Evolutionary conservation across 2,888 invertebrate species (phyloP), one percentile per base, ranked within the genome.

Genomic region (Thymelicus acteon): DNA sequence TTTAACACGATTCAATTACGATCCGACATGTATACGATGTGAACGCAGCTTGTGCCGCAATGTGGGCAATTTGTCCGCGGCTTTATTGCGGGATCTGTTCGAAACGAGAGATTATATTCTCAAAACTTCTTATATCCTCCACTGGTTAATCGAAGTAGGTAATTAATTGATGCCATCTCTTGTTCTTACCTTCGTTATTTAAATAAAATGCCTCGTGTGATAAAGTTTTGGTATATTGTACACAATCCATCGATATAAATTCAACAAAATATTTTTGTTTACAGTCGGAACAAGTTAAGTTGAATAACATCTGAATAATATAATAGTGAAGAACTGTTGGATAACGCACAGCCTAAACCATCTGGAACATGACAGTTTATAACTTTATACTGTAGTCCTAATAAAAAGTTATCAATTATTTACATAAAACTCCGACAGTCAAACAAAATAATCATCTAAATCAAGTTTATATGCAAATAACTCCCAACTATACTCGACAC

Each of bases 1-100:
- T 86, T 89, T 86, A 86, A 86, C 81, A 81, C 76, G 82, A 84
- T 91, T 90, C 89, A 89, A 90, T 91, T 90, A 90, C 86, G 83
- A 82, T 84, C 82, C 85, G 90, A 90, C 89, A 85, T 86, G 85
- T 86, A 85, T 85, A 86, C 77, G 85, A 82, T 78, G 79, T 80
- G 79, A 79, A 79, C 72, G 75, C 74, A 48, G 74, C 72, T 73
- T 61, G 69, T 69, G 73, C 72, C 71, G 73, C 60, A 48, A 49
- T 73, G 54, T 65, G 58, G 69, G 76, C 73, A 72, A 76, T 79
- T 75, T 71, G 74, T 79, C 78, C 75, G 74, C 65, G 67, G 75
- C 74, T 80, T 81, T 80, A 79, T 76, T 72, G 66, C 57, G 67
- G 58, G 66, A 63, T 73, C 73, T 69, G 54, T 52, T 54, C 66